phyloP scores from a whole-genome alignment of 2,888 invertebrate genomes.

The Standfussiana lucernea region DNA sequence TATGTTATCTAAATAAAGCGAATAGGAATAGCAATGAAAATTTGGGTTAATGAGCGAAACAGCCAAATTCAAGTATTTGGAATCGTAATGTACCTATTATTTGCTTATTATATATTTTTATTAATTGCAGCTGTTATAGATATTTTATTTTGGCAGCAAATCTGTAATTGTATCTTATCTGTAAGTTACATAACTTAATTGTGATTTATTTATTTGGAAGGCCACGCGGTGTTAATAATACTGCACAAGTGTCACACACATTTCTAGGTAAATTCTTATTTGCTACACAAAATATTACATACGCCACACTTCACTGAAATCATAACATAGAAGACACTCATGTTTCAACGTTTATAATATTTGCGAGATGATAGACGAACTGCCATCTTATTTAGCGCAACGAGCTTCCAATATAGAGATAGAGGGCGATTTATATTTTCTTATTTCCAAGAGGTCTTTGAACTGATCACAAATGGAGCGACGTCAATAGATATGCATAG shows the following conservation, averaged over 20 bases:
- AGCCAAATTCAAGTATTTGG: not conserved
- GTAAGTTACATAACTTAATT: not conserved
- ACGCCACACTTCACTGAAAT: not conserved
- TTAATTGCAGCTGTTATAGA: not conserved
- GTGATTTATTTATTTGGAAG: no score
- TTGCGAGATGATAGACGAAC: not conserved
- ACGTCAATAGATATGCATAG: not conserved
- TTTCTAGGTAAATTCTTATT: not conserved
- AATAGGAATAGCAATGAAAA: conserved; percentile 8
- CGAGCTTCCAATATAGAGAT: not conserved
- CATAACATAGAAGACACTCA: not conserved
- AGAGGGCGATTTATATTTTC: conserved; percentile 2
- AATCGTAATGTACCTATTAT: not conserved
- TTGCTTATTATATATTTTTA: not conserved
- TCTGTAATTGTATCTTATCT: not conserved
- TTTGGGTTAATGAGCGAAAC: conserved; percentile 5
- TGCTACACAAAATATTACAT: not conserved
- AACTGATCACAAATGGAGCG: not conserved
- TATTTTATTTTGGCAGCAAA: not conserved
- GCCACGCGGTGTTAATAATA: no score
- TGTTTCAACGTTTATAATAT: not conserved
- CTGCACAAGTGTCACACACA: not conserved
- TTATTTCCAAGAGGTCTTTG: conserved; percentile 1
- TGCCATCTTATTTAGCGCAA: not conserved
- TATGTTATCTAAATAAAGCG: conserved; percentile 20